A percentile compares a stretch with the other conserved stretches of the same genome.
Conservation (phyloP, 2,797 vertebrate genomes). For the Clarias platycephalus region DNA sequence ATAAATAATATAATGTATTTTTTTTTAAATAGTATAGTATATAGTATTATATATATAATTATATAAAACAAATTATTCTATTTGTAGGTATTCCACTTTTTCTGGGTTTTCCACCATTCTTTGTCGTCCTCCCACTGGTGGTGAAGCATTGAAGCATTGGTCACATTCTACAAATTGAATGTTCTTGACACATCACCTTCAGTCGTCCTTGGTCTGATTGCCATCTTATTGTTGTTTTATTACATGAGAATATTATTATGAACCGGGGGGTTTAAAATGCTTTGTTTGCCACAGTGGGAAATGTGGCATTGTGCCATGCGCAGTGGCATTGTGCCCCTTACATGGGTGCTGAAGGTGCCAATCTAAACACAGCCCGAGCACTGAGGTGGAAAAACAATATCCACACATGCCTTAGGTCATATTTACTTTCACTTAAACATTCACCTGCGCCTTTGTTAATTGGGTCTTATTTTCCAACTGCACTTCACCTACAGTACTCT, state of each 20-base stretch:
- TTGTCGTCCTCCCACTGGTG: neutral
- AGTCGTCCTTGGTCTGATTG: neutral
- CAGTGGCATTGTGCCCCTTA: neutral
- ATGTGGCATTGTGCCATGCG: neutral
- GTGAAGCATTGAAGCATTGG: neutral
- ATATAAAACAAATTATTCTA: neutral
- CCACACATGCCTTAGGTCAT: constrained; percentile 8
- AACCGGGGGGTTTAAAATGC: neutral
- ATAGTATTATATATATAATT: too few species aligned
- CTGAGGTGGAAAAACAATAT: constrained; percentile 1
- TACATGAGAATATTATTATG: neutral
- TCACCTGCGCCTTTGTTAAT: constrained; percentile 26
- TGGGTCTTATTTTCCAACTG: constrained; percentile 33
- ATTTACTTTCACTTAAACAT: constrained; percentile 26
- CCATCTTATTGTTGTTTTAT: neutral
- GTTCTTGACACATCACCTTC: neutral
- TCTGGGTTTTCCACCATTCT: neutral
- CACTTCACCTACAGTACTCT: constrained; percentile 7
- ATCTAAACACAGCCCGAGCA: neutral
- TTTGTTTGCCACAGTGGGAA: neutral
- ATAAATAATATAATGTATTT: too few species aligned
- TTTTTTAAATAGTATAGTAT: too few species aligned
- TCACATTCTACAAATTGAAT: neutral
- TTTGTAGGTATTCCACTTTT: neutral
- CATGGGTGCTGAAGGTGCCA: neutral